Percentiles rank a stretch among this genome's conserved stretches.
Conservation (phyloP, 2,113 vertebrate genomes). For the Passer domesticus region DNA sequence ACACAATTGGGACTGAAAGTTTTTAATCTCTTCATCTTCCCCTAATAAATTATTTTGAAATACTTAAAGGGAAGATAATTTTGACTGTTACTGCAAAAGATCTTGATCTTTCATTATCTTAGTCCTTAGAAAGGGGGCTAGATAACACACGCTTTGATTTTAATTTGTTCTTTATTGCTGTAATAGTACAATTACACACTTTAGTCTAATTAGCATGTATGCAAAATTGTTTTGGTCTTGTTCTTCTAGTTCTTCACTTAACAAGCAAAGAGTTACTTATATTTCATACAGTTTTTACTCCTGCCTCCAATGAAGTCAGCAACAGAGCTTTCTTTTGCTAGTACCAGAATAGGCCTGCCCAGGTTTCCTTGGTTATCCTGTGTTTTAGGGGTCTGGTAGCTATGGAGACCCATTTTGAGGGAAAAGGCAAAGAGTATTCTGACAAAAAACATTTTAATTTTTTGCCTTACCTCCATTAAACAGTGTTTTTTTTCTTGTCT, state of each 20-base stretch:
- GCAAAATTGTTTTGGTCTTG: not conserved
- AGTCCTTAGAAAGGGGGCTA: not conserved
- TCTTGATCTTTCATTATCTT: not conserved
- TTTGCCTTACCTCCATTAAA: not conserved
- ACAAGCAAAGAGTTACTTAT: not conserved
- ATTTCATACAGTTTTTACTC: not conserved
- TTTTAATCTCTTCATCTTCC: not conserved
- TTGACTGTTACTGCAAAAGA: not conserved
- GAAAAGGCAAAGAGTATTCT: not conserved
- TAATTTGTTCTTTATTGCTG: not conserved
- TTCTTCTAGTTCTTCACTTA: not conserved
- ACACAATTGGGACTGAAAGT: not conserved
- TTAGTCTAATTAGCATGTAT: not conserved
- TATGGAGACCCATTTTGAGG: conserved; percentile 23
- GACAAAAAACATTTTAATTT: not conserved
- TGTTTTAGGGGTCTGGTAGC: not conserved
- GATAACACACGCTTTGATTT: not conserved
- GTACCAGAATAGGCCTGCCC: not conserved
- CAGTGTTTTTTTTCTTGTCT: not conserved
- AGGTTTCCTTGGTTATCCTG: conserved; percentile 6
- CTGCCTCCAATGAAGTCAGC: not conserved
- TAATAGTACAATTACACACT: not conserved
- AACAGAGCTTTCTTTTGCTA: not conserved
- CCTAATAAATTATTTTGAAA: not conserved
- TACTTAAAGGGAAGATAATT: not conserved